These are phyloP conservation scores for Callorhinus ursinus DNA, from an alignment of 2,113 vertebrate genomes.

Conservation along the genomic window DNA sequence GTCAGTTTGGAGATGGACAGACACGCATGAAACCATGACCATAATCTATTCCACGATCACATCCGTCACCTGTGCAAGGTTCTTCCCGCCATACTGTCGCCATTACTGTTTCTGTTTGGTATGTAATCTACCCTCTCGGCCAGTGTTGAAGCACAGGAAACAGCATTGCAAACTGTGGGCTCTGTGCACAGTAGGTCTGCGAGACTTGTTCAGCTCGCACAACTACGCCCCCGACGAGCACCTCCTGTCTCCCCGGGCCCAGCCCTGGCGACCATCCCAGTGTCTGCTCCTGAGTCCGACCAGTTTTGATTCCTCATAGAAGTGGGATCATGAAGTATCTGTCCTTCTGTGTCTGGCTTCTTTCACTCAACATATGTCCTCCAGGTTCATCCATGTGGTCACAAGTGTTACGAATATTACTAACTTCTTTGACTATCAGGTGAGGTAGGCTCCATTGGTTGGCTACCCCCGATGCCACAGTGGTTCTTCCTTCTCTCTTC, in stretches of 20 bases:
- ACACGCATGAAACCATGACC: not conserved
- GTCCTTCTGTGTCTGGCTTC: not conserved
- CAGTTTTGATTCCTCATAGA: not conserved
- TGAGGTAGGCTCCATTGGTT: not conserved
- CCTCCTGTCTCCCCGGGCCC: not conserved
- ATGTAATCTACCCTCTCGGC: not conserved
- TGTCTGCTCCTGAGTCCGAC: not conserved
- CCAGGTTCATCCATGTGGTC: not conserved
- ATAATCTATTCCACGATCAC: accelerated
- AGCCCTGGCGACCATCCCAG: not conserved
- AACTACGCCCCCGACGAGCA: not conserved
- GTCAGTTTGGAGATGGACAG: not conserved
- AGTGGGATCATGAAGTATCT: not conserved
- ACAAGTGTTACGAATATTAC: not conserved
- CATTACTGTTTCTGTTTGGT: accelerated
- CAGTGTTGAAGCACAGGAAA: accelerated
- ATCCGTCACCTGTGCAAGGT: not conserved
- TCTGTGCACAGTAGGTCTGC: not conserved
- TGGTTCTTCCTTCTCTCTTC: not conserved
- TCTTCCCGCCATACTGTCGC: not conserved
- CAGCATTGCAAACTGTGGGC: no score
- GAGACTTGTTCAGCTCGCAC: accelerated
- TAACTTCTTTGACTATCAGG: accelerated
- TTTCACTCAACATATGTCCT: not conserved
- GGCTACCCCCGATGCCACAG: not conserved